Base-by-base conservation (phyloP, 2,113 vertebrate species). In the Thalassarche chlororhynchos region DNA sequence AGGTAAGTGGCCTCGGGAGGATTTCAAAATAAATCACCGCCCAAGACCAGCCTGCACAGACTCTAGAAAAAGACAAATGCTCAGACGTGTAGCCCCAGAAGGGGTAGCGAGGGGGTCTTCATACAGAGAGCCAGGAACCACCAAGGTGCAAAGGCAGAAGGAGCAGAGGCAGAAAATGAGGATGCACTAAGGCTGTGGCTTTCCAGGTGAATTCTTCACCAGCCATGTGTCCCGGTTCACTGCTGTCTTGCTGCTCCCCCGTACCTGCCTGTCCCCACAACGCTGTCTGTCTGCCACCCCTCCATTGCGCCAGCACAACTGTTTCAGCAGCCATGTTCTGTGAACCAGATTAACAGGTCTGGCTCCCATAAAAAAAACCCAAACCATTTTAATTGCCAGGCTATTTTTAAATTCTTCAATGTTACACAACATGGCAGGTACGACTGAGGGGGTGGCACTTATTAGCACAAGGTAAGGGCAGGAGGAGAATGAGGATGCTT, bases 301-400 rank as follows among this genome's bases (percentile, higher is more conserved):
- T 68, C 24, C 4, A 0, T 5, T 68, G n/a, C 6, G 5, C 70
- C 74, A 87, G 57, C 69, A 72, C 42, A 71, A 89, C 20, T 44
- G 14, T 78, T 89, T 28, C 38, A 82, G 69, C 61, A 75, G 78
- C 65, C 7, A 0, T 14, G 12, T 55, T 89, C 61, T n/a, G 57
- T 32, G 71, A 97, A 96, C 97, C 0, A 2, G 96, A 93, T 71
- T 29, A 97, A 95, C 97, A 93, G 92, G 93, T 95, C 74, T 79
- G 61, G 11, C 69, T 89, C 32, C 20, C 14, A 12, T 26, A 26
- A 83, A 76, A 66, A 31, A 65, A 42, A 47, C 9, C 9, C 42
- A 84, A 93, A 61, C 18, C 49, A 77, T 82, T 82, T 86, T 79
- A 91, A 89, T 65, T 76, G 31, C 46, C 44, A 76, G 55, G 66